Conservation (phyloP, 2,888 invertebrate species). For the Pyralis farinalis region DNA sequence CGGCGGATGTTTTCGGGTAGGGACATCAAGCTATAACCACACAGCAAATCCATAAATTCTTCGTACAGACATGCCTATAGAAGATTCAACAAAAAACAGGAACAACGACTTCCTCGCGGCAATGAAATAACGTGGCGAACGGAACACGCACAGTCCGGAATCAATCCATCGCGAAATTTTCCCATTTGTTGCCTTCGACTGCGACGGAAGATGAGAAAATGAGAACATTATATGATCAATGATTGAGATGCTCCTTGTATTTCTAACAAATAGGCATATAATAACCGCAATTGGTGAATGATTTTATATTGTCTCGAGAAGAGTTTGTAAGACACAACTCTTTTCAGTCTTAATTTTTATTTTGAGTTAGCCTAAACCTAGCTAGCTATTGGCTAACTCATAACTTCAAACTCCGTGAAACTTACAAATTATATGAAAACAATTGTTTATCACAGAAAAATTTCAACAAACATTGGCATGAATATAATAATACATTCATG, state of each 20-base stretch:
- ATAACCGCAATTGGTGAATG: slow-evolving; percentile 10
- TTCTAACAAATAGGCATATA: slow-evolving; percentile 14
- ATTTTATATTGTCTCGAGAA: too few species aligned
- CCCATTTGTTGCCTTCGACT: slow-evolving; percentile 41
- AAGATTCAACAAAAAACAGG: slow-evolving; percentile 31
- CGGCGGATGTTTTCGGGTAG: slow-evolving; percentile 13
- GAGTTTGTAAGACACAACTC: too few species aligned
- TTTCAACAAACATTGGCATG: too few species aligned
- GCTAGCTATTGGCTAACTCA: too few species aligned
- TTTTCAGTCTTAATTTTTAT: too few species aligned
- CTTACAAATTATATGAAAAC: too few species aligned
- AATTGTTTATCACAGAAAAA: too few species aligned
- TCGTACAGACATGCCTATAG: slow-evolving; percentile 24
- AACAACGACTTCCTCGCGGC: slow-evolving; percentile 30
- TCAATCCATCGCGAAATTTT: slow-evolving; percentile 45
- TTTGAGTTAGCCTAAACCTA: too few species aligned
- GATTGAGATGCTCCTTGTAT: slow-evolving; percentile 31
- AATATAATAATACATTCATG: too few species aligned
- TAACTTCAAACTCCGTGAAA: too few species aligned
- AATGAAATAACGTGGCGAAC: slow-evolving; percentile 39
- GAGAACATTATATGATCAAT: slow-evolving; percentile 45
- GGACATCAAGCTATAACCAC: slow-evolving; percentile 18
- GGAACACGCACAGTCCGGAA: slow-evolving; percentile 38
- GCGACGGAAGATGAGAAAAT: slow-evolving; percentile 35
- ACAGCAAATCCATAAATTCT: slow-evolving; percentile 30